Base-by-base conservation (phyloP, 2,888 invertebrate genomes). In the Blomia tropicalis region DNA sequence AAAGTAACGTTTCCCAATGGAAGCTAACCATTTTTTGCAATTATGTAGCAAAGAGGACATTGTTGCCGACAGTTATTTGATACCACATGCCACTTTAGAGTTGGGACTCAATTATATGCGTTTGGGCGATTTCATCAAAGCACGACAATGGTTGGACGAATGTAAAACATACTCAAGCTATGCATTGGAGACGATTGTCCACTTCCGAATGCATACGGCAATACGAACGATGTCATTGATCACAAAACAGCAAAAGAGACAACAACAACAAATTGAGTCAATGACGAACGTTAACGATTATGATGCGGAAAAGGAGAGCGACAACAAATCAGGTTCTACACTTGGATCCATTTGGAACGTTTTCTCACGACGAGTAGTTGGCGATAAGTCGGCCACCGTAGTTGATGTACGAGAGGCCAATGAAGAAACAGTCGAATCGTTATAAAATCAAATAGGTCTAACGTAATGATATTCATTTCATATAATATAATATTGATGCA, bases 41-140 rank as follows among this genome's bases (percentile, higher is more conserved):
- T 62, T 58, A 62, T 65, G 83, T 84, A 67, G 67, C 56, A 83
- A 84, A 69, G 82, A 81, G 68, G 79, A 81, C 53, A 80, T 93
- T 64, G 82, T 83, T 63, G 84, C 86, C 66, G 90, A 93, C 72
- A 79, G 79, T 0, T 91, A 85, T 75, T 74, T 93, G 60, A 77
- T 87, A 22, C 92, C 92, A 0, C 91, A 86, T 73, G 81, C 90
- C 2, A 78, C 83, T 47, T 84, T 87, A 17, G 93, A 95, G 74
- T 78, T 90, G 70, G 92, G 87, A 0, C 78, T 87, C 71, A 77
- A 91, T 62, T 81, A 85, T 71, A 80, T 83, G 71, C 79, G 82
- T 43, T 79, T 83, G 67, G 84, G 83, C 5, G 80, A 83, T 53
- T 75, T 74, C 44, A 79, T 81, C 36, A 80, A 81, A 59, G 86